phyloP scores from a whole-genome alignment of 2,888 invertebrate species.

The Hemithea aestivaria region DNA sequence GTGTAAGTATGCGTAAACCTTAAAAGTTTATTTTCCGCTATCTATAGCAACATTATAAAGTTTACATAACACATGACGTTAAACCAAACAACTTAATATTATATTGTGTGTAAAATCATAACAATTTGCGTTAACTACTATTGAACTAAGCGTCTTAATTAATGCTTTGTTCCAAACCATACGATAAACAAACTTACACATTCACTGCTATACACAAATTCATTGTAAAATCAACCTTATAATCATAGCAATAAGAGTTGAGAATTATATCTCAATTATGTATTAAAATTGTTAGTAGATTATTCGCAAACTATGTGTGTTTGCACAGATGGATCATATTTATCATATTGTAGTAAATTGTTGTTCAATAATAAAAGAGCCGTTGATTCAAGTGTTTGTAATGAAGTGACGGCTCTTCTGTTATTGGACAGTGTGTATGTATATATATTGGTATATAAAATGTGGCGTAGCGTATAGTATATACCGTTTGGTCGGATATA shows the following conservation, averaged over 20 bases:
- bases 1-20: no score
- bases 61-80: slow-evolving; percentile 45
- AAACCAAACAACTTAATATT: slow-evolving; percentile 41
- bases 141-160: slow-evolving; percentile 47
- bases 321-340: slow-evolving; percentile 50
- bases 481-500: slow-evolving; percentile 60
- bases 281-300: slow-evolving; percentile 9
- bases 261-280: background rate
- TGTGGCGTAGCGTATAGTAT: slow-evolving; percentile 58
- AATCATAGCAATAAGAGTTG: rapidly evolving
- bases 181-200: slow-evolving; percentile 20
- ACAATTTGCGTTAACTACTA: slow-evolving; percentile 37
- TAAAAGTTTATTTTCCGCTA: no score
- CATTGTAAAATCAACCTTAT: slow-evolving; percentile 23
- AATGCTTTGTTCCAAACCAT: slow-evolving; percentile 46
- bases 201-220: background rate
- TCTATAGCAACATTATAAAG: background rate
- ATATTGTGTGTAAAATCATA: slow-evolving; percentile 44
- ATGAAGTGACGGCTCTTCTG: no score
- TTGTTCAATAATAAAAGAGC: no score
- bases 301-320: slow-evolving; percentile 34
- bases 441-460: slow-evolving; percentile 51
- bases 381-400: no score
- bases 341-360: slow-evolving; percentile 36
- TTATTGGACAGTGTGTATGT: no score